Evolutionary conservation across 2,888 invertebrate species (phyloP).

Genomic region (Drosophila acutilabella): DNA sequence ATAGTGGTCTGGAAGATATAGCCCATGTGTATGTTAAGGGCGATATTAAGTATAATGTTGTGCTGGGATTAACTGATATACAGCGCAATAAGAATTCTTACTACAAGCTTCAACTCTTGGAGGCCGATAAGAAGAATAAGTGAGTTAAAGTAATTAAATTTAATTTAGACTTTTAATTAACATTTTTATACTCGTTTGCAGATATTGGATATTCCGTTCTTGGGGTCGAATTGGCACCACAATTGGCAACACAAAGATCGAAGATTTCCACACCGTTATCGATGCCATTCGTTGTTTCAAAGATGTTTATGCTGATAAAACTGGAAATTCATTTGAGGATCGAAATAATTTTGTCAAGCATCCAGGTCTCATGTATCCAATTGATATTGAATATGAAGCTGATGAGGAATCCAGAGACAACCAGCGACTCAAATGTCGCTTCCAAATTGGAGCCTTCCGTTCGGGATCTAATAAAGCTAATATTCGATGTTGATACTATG

Average conservation of each 20-base stretch:
- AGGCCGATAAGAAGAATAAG: constrained; percentile 88
- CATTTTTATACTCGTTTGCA: constrained; percentile 60
- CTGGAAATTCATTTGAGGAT: constrained; percentile 92
- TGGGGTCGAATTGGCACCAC: constrained; percentile 99
- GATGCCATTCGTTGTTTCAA: constrained; percentile 89
- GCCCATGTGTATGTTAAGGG: constrained; percentile 91
- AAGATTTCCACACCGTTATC: constrained; percentile 85
- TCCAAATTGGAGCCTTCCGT: constrained; percentile 91
- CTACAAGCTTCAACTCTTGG: constrained; percentile 96
- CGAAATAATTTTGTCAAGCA: constrained; percentile 89
- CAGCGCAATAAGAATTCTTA: constrained; percentile 95
- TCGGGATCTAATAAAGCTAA: constrained; percentile 92
- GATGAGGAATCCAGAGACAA: constrained; percentile 83
- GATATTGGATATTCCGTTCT: constrained; percentile 93
- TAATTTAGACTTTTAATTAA: neutral
- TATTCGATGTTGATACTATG: constrained; percentile 97
- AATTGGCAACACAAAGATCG: constrained; percentile 91
- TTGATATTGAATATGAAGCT: constrained; percentile 95
- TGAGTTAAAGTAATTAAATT: constrained; percentile 83
- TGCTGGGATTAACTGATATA: constrained; percentile 94
- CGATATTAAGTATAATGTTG: constrained; percentile 89
- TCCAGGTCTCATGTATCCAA: constrained; percentile 88
- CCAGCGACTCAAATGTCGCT: constrained; percentile 40
- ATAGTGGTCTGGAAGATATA: constrained; percentile 90
- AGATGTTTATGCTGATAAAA: constrained; percentile 90